phyloP scores from a whole-genome alignment of 2,888 invertebrate genomes.

The Flexamia atlantica region DNA sequence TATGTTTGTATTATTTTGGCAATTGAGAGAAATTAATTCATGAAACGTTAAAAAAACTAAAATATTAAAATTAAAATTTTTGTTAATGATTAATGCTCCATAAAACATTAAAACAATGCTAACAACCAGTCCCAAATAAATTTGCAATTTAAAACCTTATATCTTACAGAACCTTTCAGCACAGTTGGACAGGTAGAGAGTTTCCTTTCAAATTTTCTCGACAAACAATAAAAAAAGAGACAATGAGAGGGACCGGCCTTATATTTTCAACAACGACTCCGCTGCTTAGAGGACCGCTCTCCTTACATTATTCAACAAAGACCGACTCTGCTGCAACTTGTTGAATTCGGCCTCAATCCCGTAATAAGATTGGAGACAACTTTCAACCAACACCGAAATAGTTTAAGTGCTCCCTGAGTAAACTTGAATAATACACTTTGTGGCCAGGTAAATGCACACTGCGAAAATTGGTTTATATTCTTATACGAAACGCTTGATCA shows the following conservation, averaged over 20 bases:
- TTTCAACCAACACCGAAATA: slow-evolving; percentile 21
- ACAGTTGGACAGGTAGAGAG: not conserved
- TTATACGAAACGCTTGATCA: too few species aligned
- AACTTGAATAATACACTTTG: not conserved
- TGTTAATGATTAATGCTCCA: too few species aligned
- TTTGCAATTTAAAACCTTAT: not conserved
- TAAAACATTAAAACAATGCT: too few species aligned
- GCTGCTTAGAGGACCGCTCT: slow-evolving; percentile 29
- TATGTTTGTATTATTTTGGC: too few species aligned
- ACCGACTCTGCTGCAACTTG: slow-evolving; percentile 26
- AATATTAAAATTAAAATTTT: too few species aligned
- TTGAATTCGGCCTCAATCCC: slow-evolving; percentile 37
- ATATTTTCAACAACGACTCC: slow-evolving; percentile 16
- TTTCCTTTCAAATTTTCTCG: not conserved
- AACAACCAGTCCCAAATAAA: too few species aligned
- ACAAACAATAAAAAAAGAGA: not conserved
- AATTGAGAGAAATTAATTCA: too few species aligned
- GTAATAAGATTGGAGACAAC: slow-evolving; percentile 31
- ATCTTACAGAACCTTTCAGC: not conserved
- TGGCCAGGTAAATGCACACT: not conserved
- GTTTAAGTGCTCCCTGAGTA: not conserved
- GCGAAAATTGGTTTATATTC: too few species aligned
- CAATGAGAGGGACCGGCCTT: not conserved
- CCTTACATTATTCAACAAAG: slow-evolving; percentile 52
- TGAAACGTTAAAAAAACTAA: too few species aligned